Base-by-base conservation (phyloP, 2,888 invertebrate species). In the Oscheius sp. region DNA sequence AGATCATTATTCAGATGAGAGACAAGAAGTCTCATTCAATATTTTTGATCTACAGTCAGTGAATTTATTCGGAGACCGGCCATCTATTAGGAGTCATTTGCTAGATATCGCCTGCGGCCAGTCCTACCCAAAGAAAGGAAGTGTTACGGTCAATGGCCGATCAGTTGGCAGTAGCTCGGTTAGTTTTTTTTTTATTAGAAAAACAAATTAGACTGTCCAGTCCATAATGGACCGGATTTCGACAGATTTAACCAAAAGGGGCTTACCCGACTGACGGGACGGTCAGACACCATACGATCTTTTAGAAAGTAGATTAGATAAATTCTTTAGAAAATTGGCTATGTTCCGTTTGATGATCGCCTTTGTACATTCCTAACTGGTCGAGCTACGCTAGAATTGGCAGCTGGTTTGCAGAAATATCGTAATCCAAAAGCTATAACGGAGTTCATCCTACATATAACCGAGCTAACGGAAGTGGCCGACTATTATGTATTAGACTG, bases 31-130 rank as follows among this genome's bases (percentile, higher is more conserved):
- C 48, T 25, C 48, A 3, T 48, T 48, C 23, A 12, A 15, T 25
- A 25, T 64, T 31, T 50, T 20, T 23, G 50, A 64, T 1, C 29
- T 20, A 50, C 64, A 64, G 50, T 8, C 25, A 2, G 27, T 64
- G 33, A 12, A 27, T 23, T 17, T 64, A 1, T 48, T 46, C 10
- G 64, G 64, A 48, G 64, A 64, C n/a, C 27, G n/a, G 8, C 63
- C 63, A 1, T 10, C n/a, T 8, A 27, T 20, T 12, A 12, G 64
- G 17, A 48, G 50, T 23, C 15, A 15, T 10, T 6, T 64, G 3
- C 64, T 64, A 17, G 64, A 64, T 33, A 17, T 64, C 48, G 64
- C 64, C 5, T 48, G 48, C 37, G 64, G 64, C 5, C 64, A 64
- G 48, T n/a, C 29, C 5, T 15, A 48, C 33, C 64, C 64, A n/a